These are phyloP conservation scores for Dryoscopus gambensis DNA, from an alignment of 2,113 vertebrate species.

Conservation along the genomic window DNA sequence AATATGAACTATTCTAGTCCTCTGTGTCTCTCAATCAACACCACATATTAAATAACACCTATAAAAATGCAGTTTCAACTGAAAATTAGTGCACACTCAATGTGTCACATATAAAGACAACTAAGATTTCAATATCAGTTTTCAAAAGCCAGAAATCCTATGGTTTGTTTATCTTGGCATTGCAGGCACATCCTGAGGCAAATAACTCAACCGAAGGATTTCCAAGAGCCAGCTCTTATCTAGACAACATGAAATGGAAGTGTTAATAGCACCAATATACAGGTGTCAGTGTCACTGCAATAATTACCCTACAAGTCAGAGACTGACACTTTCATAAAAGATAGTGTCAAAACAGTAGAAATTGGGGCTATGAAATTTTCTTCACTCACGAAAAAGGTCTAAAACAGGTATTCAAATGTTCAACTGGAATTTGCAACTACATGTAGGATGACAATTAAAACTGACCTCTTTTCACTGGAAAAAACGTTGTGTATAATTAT, in stretches of 20 bases:
- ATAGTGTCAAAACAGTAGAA: conserved; percentile 38
- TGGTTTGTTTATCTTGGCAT: conserved; percentile 12
- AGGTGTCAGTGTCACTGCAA: conserved; percentile 42
- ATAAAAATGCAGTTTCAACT: neutral
- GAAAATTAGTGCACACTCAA: neutral
- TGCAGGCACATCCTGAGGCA: neutral
- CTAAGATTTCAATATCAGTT: neutral
- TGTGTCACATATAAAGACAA: neutral
- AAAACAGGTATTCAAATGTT: neutral
- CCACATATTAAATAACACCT: neutral
- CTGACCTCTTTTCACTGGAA: neutral
- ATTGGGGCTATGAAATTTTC: conserved; percentile 5
- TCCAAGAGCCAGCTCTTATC: conserved; percentile 13
- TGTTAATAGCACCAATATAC: conserved; percentile 42
- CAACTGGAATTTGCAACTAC: neutral
- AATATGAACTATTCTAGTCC: neutral
- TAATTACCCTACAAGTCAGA: conserved; percentile 29
- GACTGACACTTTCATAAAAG: conserved; percentile 31
- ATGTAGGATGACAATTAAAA: conserved; percentile 8
- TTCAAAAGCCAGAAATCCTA: neutral
- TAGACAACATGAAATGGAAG: conserved; percentile 17
- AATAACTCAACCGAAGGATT: neutral
- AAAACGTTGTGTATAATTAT: neutral
- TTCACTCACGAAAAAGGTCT: neutral
- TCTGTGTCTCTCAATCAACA: neutral